A percentile compares a stretch with the other conserved stretches of the same genome.
phyloP scores from a whole-genome alignment of 1,140 invertebrate genomes.

The Heliconius congener region DNA sequence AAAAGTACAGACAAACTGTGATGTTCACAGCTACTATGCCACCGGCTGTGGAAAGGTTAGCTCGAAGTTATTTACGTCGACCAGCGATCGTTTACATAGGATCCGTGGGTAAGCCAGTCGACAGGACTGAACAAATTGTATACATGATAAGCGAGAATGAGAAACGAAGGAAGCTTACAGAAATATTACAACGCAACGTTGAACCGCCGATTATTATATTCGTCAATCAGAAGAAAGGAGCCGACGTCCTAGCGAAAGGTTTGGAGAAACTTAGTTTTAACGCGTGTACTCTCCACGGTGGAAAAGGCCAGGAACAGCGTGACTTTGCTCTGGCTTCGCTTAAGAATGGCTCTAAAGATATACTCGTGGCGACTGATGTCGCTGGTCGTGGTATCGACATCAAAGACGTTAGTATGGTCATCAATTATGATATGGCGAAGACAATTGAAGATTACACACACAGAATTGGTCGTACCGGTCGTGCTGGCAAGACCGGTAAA shows the following conservation, averaged over 20 bases:
- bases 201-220: conserved; percentile 99
- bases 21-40: conserved; percentile 99
- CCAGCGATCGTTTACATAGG: conserved; percentile 99
- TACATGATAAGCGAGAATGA: conserved; percentile 97
- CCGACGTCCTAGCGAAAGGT: conserved; percentile 97
- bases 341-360: conserved; percentile 97
- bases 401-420: conserved; percentile 98
- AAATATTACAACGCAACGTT: conserved; percentile 92
- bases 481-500: conserved; percentile 98
- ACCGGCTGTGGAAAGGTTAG: conserved; percentile 97
- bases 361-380: conserved; percentile 99
- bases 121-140: conserved; percentile 98
- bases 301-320: conserved; percentile 99
- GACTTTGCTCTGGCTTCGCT: conserved; percentile 98
- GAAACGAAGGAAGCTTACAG: conserved; percentile 95
- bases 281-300: conserved; percentile 98
- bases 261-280: conserved; percentile 98
- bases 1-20: conserved; percentile 99
- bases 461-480: conserved; percentile 99
- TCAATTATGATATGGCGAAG: conserved; percentile 99
- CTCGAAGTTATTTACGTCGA: conserved; percentile 95
- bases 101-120: conserved; percentile 98
- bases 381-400: conserved; percentile 99
- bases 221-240: conserved; percentile 99
- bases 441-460: conserved; percentile 99